These are phyloP conservation scores for Volucella zonaria DNA, from an alignment of 2,888 invertebrate species.

Conservation along the genomic window DNA sequence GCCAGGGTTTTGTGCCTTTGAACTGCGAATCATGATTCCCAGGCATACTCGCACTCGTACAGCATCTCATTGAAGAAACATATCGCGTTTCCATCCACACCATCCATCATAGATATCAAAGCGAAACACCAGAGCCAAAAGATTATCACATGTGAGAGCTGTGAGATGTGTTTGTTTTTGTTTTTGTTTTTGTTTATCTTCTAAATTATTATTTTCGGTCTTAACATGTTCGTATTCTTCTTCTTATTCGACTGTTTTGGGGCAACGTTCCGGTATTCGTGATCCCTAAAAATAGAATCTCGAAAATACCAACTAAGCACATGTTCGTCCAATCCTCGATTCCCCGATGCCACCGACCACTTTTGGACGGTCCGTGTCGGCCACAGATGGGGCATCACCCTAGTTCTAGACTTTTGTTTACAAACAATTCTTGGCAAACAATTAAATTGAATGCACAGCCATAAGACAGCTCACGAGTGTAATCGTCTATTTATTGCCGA, in stretches of 20 bases:
- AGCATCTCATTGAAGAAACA: neutral
- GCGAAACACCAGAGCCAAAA: neutral
- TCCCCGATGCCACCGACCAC: neutral
- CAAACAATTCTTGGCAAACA: constrained; percentile 68
- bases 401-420: constrained; percentile 47
- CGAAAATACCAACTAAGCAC: constrained; percentile 14
- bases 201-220: constrained; percentile 15
- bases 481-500: constrained; percentile 25
- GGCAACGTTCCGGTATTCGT: constrained; percentile 20
- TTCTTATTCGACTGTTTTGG: neutral
- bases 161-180: neutral
- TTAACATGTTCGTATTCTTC: neutral
- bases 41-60: neutral
- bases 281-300: constrained; percentile 56
- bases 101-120: constrained; percentile 2
- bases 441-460: constrained; percentile 53
- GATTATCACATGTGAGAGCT: constrained; percentile 11
- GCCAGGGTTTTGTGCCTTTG: neutral
- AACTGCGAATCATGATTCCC: neutral
- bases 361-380: no score
- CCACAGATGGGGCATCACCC: neutral
- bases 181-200: constrained; percentile 42
- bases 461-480: constrained; percentile 21
- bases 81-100: neutral
- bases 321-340: constrained; percentile 15